These are phyloP conservation scores for Thyatira batis DNA, from an alignment of 2,888 invertebrate genomes.

Conservation along the genomic window DNA sequence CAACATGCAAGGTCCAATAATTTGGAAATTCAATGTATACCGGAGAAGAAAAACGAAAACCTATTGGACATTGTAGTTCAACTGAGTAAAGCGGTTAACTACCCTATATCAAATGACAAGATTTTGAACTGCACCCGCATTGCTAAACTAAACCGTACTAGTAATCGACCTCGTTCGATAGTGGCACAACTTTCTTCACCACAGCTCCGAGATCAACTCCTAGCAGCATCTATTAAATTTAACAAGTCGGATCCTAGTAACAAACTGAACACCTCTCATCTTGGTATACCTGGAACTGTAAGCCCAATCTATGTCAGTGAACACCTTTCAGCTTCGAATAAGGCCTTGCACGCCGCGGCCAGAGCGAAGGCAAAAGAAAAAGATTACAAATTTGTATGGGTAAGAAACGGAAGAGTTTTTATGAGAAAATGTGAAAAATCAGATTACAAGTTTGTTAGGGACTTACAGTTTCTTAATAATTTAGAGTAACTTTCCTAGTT, in stretches of 20 bases:
- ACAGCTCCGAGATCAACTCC: background rate
- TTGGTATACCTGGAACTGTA: background rate
- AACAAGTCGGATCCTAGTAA: background rate
- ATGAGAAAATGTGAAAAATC: background rate
- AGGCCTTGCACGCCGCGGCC: background rate
- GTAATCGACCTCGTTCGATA: background rate
- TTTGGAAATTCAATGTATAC: slow-evolving; percentile 16
- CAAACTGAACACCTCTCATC: background rate
- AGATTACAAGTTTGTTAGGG: background rate
- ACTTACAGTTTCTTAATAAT: background rate
- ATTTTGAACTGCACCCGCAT: background rate
- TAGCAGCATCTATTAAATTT: background rate
- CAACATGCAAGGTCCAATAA: slow-evolving; percentile 13
- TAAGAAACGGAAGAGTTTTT: background rate
- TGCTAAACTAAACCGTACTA: background rate
- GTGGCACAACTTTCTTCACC: background rate
- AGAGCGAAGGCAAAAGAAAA: background rate
- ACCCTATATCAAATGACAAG: background rate
- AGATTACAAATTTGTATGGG: background rate
- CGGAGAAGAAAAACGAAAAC: too few relatives aligned
- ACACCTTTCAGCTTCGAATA: background rate
- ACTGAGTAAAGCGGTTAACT: slow-evolving; percentile 2
- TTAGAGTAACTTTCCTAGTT: background rate
- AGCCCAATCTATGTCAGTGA: background rate
- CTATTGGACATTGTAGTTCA: slow-evolving; percentile 5